phyloP scores from a whole-genome alignment of 2,888 invertebrate genomes.

The Orthosia incerta region DNA sequence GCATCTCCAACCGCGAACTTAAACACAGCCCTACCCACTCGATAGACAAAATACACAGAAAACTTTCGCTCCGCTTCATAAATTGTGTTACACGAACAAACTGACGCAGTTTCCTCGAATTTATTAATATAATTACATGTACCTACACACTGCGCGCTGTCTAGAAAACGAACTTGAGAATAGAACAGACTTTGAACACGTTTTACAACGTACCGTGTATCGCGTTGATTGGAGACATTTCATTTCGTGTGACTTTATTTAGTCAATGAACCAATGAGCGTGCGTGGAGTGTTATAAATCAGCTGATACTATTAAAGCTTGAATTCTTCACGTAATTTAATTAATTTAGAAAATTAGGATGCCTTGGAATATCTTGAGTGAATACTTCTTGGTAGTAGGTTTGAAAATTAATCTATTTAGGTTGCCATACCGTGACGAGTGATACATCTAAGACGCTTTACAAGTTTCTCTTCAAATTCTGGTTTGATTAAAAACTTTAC shows the following conservation, averaged over 20 bases:
- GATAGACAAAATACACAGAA: slow-evolving; percentile 45
- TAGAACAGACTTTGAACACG: slow-evolving; percentile 4
- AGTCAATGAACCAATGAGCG: background rate
- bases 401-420: slow-evolving; percentile 25
- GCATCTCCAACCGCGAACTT: background rate
- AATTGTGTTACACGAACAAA: slow-evolving; percentile 53
- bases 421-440: background rate
- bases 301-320: background rate
- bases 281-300: background rate
- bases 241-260: slow-evolving; percentile 12
- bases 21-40: slow-evolving; percentile 31
- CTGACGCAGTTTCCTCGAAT: slow-evolving; percentile 45
- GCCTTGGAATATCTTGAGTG: slow-evolving; percentile 5
- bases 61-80: slow-evolving; percentile 33
- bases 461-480: background rate
- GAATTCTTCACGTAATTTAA: slow-evolving; percentile 8
- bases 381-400: slow-evolving; percentile 18
- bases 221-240: slow-evolving; percentile 9
- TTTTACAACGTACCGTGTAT: background rate
- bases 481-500: slow-evolving; percentile 1
- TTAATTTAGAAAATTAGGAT: slow-evolving; percentile 11
- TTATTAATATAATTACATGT: slow-evolving; percentile 50
- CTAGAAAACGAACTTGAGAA: slow-evolving; percentile 8
- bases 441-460: background rate
- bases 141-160: background rate